Base-by-base conservation (phyloP, 2,888 invertebrate genomes). In the Dasypolia templi region DNA sequence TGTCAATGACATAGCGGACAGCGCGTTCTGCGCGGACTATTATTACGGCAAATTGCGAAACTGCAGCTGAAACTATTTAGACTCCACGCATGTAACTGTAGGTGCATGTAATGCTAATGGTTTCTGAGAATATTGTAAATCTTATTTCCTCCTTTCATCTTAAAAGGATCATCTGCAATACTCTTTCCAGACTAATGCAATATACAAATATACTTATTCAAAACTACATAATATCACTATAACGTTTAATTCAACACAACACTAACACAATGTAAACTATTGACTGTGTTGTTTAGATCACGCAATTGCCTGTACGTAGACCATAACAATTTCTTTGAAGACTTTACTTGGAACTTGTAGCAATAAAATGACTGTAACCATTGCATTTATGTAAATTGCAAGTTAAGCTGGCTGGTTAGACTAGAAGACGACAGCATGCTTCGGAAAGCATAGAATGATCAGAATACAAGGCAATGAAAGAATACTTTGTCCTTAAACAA, bases 11-110 rank as follows among this genome's bases (percentile, higher is more conserved):
- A 80, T 66, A 56, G 62, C 62, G 29, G 39, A 46, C 81, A 63
- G 61, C 44, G 65, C 71, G 51, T 83, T 71, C 69, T 75, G 49
- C 14, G 49, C 62, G 4, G 44, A 80, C 76, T 84, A 83, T 84
- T 80, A 71, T 80, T 83, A 83, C 61, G 39, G 76, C 64, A 81
- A 65, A 80, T 81, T 81, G 64, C 76, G 84, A 84, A 83, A 80
- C 62, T 39, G 46, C 62, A 29, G 49, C 62, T 75, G 55, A 80
- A 80, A 69, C 62, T 56, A 83, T 79, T 83, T 49, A 68, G 49
- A 62, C 42, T 39, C 26, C 12, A 26, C 29, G 17, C 17, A 53
- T 75, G 19, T 56, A 55, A 51, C 44, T 42, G 56, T 56, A 46
- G 46, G 14, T 44, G 44, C 49, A 29, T 51, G 58, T 11, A 22